Base-by-base conservation (phyloP, 1,140 invertebrate species). In the Riptortus pedestris region DNA sequence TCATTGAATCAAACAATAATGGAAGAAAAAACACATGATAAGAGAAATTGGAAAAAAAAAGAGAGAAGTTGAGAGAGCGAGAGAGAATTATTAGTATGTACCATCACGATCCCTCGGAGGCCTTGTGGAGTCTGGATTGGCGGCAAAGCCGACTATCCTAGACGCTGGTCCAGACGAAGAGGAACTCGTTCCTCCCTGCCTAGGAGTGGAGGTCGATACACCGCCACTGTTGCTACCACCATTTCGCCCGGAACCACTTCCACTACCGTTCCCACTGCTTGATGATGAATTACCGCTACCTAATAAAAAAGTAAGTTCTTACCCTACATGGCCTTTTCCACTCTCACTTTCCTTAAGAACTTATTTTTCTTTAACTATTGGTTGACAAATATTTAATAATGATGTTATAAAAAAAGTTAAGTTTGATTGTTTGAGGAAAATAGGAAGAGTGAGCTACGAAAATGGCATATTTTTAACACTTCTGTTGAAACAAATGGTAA, bases 131-230 rank as follows among this genome's bases (percentile, higher is more conserved):
- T 71, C 70, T 28, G 73, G 38, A 18, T 29, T 65, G 24, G 64
- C 69, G 7, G 74, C 71, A 67, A 78, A 78, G 7, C 75, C 76
- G 65, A 79, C 76, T 59, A 79, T 76, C 64, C 77, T 67, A n/a
- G 73, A 14, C 0, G 51, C 4, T 24, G 51, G 51, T 26, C 18
- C 51, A 18, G 51, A 24, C 24, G 51, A 55, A 14, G 51, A 55
- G 26, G 51, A 55, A 24, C 45, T 47, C n/a, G 45, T 22, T 20
- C 51, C 51, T 24, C 18, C 24, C 24, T 22, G 18, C 24, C 51
- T 76, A 45, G 72, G 69, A 31, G 67, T 68, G 2, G 70, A 67
- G 28, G 66, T 66, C 38, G 67, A 62, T 52, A 69, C n/a, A 43
- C 63, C 55, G 52, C 66, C 33, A 61, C 64, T n/a, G 43, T 63